A percentile compares a stretch with the other conserved stretches of the same genome.
Evolutionary conservation across 2,888 invertebrate genomes (phyloP).

Genomic region (Cinara cedri): DNA sequence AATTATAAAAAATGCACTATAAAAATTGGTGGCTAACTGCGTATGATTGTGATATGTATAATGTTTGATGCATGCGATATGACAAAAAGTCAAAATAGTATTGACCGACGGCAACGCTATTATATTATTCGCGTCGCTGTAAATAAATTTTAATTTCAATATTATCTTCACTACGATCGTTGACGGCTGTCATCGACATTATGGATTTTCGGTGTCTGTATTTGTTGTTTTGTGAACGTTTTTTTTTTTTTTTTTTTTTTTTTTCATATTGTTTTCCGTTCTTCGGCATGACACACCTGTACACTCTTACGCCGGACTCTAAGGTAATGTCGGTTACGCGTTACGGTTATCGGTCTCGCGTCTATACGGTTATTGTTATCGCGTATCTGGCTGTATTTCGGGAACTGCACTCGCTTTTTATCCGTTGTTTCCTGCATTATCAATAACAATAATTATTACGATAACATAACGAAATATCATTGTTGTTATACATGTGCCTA

Average conservation of each 20-base stretch:
- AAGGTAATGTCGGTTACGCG: no score
- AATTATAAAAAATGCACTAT: neutral
- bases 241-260: slow-evolving; percentile 4
- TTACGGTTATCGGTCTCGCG: no score
- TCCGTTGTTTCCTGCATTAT: no score
- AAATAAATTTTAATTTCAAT: slow-evolving; percentile 11
- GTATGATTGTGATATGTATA: neutral
- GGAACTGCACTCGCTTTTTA: slow-evolving; percentile 3
- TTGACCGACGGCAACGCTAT: slow-evolving; percentile 2
- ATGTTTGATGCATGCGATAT: neutral
- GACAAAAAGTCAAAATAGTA: neutral
- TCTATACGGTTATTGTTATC: neutral
- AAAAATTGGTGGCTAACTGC: neutral
- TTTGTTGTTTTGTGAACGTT: neutral
- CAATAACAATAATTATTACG: no score
- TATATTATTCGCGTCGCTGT: slow-evolving; percentile 1
- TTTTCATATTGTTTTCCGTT: neutral
- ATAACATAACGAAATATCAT: neutral
- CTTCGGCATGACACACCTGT: no score
- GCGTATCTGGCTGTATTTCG: neutral
- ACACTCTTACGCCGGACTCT: no score
- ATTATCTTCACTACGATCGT: neutral
- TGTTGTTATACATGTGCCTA: no score
- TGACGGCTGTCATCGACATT: neutral
- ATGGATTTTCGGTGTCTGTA: slow-evolving; percentile 2